Base-by-base conservation (phyloP, 30 jellyfish, hydroid and myxozoan species). In the Nemopilema nomurai region DNA sequence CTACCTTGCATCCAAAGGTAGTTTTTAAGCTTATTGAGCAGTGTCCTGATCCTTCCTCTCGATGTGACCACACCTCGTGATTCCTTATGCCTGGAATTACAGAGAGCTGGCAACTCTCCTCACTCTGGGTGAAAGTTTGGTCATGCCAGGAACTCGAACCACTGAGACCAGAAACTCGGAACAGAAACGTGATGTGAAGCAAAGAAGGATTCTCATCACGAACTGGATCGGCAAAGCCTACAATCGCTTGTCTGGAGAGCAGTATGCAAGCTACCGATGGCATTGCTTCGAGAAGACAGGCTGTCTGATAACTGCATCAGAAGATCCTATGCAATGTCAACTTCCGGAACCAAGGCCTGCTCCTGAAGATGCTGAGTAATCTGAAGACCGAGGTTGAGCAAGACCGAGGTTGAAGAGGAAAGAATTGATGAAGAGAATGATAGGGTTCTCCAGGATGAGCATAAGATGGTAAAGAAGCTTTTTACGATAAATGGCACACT, bases 161-260 rank as follows among this genome's bases (percentile, higher is more conserved):
- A n/a, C n/a, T n/a, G n/a, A n/a, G n/a, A n/a, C n/a, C n/a, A n/a
- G n/a, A n/a, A 65, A 53, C 52, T 52, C 79, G 21, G 90, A 74
- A 8, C 28, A 64, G 69, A 80, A 80, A 51, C 83, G 63, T 65
- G 83, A 41, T n/a, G 68, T 50, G 24, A 53, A 41, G 32, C 85
- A 67, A 32, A 28, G 90, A 9, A 64, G 63, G 32, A 80, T 80
- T 21, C 52, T 80, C 19, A 28, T 80, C 20, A 67, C 90, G 16
- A 84, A 80, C 82, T 80, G 84, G 72, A 19, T 79, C 28, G 84
- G 90, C 51, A 72, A 80, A 28, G 90, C 81, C 28, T 80, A 80
- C 67, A 25, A 69, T 25, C 67, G 65, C 30, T 28, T 80, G 29
- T 28, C 51, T 13, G 81, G 62, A 17, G 16, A 69, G 28, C 41